Evolutionary conservation across 1,140 invertebrate species (phyloP).

Genomic region (Leptinotarsa undecemlineata): DNA sequence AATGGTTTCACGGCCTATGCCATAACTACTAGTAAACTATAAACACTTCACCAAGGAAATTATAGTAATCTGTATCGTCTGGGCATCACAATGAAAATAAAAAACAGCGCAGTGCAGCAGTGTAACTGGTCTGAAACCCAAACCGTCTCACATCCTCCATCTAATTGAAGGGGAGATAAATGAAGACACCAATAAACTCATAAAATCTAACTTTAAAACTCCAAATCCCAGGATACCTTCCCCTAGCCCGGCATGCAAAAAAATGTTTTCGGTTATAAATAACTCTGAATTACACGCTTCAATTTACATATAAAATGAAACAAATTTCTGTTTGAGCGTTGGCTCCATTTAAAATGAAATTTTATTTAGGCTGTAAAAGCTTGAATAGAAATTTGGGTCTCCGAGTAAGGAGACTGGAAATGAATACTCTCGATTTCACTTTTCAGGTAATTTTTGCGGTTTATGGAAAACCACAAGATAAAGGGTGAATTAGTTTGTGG

Average conservation of each 20-base stretch:
- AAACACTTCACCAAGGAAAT: background rate
- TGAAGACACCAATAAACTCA: slow-evolving; percentile 48
- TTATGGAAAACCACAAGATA: slow-evolving; percentile 43
- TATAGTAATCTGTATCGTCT: background rate
- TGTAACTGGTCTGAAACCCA: background rate
- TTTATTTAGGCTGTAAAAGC: slow-evolving; percentile 32
- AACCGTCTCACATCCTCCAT: slow-evolving; percentile 12
- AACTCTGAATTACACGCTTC: slow-evolving; percentile 27
- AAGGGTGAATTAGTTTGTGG: slow-evolving; percentile 33
- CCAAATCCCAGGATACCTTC: slow-evolving; percentile 18
- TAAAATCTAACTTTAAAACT: slow-evolving; percentile 42
- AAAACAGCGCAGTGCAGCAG: background rate
- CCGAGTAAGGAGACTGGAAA: slow-evolving; percentile 6
- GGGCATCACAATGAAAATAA: background rate
- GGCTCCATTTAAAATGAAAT: slow-evolving; percentile 34
- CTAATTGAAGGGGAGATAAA: slow-evolving; percentile 38
- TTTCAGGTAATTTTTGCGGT: slow-evolving; percentile 50
- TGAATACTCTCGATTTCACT: slow-evolving; percentile 47
- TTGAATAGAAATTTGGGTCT: slow-evolving; percentile 12
- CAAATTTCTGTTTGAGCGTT: slow-evolving; percentile 31
- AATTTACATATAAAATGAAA: slow-evolving; percentile 33
- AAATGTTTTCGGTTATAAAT: slow-evolving; percentile 43
- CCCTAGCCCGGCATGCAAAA: slow-evolving; percentile 23
- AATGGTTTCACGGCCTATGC: background rate
- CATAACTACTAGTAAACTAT: background rate